Percentiles rank a stretch among this genome's conserved stretches.
These are phyloP conservation scores for Ptychadena robeensis DNA, from an alignment of 2,797 vertebrate species.

Conservation along the genomic window DNA sequence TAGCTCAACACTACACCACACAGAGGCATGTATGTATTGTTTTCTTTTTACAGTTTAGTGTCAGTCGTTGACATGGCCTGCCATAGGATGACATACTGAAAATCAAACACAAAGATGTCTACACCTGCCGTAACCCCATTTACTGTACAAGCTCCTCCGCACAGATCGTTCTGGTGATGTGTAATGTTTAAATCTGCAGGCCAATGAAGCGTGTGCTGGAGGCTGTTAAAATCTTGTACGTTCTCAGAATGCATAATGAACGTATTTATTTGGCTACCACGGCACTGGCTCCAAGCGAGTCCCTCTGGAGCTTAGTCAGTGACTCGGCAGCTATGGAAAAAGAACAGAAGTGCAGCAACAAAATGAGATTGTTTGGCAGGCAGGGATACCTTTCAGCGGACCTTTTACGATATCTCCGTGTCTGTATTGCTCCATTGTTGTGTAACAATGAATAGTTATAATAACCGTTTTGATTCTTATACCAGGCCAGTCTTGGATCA, in stretches of 20 bases:
- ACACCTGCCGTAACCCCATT: constrained; percentile 16
- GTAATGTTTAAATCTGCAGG: background rate
- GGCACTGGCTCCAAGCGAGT: too few species aligned
- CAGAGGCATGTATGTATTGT: background rate
- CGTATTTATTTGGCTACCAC: constrained; percentile 5
- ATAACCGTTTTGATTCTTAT: too few species aligned
- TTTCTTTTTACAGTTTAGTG: background rate
- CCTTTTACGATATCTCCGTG: background rate
- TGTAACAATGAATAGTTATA: too few species aligned
- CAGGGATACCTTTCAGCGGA: background rate
- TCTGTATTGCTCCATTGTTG: background rate
- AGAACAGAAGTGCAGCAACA: background rate
- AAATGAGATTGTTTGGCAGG: background rate
- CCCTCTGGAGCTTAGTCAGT: constrained; percentile 2
- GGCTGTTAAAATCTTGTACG: background rate
- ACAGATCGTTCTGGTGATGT: constrained; percentile 1
- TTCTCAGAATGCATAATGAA: constrained; percentile 13
- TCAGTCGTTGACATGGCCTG: background rate
- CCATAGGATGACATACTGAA: background rate
- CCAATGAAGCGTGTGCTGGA: background rate
- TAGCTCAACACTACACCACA: too few species aligned
- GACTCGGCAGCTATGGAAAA: background rate
- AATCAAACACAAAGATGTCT: background rate
- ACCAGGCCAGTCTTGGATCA: too few species aligned
- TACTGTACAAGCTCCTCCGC: background rate